phyloP scores from a whole-genome alignment of 2,888 invertebrate species.

The Eledona agricola region DNA sequence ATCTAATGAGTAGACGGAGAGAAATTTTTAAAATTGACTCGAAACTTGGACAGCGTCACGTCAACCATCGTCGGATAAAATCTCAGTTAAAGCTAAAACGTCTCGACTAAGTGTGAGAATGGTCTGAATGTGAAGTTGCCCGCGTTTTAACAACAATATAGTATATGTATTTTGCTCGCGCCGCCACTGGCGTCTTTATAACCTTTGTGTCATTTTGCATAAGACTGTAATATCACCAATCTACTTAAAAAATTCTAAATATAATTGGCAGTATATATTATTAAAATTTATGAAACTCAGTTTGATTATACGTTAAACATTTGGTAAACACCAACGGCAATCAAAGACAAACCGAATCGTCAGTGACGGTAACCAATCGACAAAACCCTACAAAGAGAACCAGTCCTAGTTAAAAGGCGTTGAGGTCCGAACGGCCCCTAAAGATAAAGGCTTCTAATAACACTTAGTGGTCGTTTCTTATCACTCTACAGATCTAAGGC shows the following conservation, averaged over 20 bases:
- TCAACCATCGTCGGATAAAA: constrained; percentile 36
- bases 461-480: constrained; percentile 60
- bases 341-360: constrained; percentile 27
- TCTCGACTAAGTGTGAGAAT: constrained; percentile 21
- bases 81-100: constrained; percentile 33
- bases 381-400: constrained; percentile 41
- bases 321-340: constrained; percentile 26
- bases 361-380: constrained; percentile 22
- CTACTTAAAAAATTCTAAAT: constrained; percentile 57
- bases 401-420: constrained; percentile 54
- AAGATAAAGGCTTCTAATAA: constrained; percentile 60
- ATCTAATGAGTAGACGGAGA: constrained; percentile 58
- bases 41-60: constrained; percentile 48
- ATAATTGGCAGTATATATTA: constrained; percentile 62
- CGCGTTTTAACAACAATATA: constrained; percentile 33
- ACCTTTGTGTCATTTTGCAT: constrained; percentile 56
- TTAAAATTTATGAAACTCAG: constrained; percentile 40
- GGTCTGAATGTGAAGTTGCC: constrained; percentile 24
- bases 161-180: constrained; percentile 28
- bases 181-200: constrained; percentile 32
- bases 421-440: constrained; percentile 49
- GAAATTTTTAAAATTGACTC: constrained; percentile 60
- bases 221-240: constrained; percentile 64
- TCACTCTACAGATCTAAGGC: constrained; percentile 61
- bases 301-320: constrained; percentile 40